Conservation (phyloP, 2,797 vertebrate genomes). For the Mustela erminea region DNA sequence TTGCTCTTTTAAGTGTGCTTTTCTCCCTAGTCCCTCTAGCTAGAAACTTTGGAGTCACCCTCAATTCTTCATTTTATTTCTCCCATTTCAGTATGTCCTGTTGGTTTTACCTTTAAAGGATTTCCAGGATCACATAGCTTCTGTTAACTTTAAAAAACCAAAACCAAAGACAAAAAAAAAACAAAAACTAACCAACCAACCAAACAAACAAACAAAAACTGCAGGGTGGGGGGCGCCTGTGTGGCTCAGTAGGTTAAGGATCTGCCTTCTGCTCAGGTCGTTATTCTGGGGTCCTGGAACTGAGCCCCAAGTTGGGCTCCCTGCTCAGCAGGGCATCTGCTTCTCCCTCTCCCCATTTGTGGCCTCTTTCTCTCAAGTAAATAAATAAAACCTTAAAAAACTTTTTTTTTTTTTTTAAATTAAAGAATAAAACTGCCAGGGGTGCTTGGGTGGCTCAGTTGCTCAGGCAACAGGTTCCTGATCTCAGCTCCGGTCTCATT, state of each 20-base stretch:
- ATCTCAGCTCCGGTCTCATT: not conserved
- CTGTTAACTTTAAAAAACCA: not conserved
- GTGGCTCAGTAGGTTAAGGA: not conserved
- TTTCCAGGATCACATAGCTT: not conserved
- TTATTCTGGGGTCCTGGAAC: not conserved
- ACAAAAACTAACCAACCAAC: too few relatives aligned
- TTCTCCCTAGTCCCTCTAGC: not conserved
- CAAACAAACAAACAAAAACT: not conserved
- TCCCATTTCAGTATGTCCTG: not conserved
- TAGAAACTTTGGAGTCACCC: not conserved
- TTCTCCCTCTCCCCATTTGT: not conserved
- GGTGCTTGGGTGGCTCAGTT: not conserved
- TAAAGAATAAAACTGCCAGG: not conserved
- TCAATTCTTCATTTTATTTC: not conserved
- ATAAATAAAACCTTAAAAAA: not conserved
- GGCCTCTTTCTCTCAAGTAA: not conserved
- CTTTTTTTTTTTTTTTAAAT: not conserved
- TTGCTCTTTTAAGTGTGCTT: not conserved
- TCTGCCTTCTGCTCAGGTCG: not conserved
- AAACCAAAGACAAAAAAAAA: too few relatives aligned
- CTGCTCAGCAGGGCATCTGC: not conserved
- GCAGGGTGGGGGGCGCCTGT: fast-evolving
- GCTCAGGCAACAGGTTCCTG: not conserved
- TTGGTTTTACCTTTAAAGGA: not conserved
- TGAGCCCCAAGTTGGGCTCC: not conserved